Conservation (phyloP, 2,888 invertebrate species). For the Eilema sororculum region DNA sequence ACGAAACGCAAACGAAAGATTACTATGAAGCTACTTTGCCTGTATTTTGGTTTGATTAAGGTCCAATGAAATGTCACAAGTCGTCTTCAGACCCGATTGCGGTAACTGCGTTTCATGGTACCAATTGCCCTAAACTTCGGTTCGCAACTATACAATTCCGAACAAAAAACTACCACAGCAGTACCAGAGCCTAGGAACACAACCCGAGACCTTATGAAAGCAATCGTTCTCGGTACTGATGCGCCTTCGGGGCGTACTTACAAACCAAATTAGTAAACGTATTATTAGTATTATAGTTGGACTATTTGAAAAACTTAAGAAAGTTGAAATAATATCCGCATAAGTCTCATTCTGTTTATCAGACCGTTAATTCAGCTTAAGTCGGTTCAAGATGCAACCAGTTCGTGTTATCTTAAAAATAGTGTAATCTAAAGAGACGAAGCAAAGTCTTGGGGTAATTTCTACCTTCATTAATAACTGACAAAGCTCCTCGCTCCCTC, state of each 20-base stretch:
- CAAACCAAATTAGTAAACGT: not conserved
- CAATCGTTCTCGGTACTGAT: not conserved
- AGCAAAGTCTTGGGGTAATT: constrained; percentile 67
- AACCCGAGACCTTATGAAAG: not conserved
- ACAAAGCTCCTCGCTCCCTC: constrained; percentile 65
- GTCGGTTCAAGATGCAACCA: constrained; percentile 33
- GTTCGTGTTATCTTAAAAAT: constrained; percentile 55
- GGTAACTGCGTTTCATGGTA: not conserved
- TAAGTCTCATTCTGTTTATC: not conserved
- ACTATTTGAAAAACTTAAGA: not conserved
- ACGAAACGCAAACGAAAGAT: too few species aligned
- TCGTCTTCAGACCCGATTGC: not conserved
- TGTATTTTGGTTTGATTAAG: not conserved
- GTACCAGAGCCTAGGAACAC: too few species aligned
- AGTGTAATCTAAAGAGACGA: constrained; percentile 62
- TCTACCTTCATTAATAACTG: constrained; percentile 74
- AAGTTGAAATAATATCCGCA: not conserved
- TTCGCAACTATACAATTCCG: too few species aligned
- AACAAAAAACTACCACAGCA: too few species aligned
- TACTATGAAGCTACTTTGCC: not conserved
- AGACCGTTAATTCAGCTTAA: not conserved
- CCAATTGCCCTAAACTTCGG: too few species aligned
- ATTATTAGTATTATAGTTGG: not conserved
- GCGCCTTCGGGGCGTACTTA: not conserved
- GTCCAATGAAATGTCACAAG: not conserved